Evolutionary conservation across 2,888 invertebrate genomes (phyloP).

Genomic region (Eudemis profundana): DNA sequence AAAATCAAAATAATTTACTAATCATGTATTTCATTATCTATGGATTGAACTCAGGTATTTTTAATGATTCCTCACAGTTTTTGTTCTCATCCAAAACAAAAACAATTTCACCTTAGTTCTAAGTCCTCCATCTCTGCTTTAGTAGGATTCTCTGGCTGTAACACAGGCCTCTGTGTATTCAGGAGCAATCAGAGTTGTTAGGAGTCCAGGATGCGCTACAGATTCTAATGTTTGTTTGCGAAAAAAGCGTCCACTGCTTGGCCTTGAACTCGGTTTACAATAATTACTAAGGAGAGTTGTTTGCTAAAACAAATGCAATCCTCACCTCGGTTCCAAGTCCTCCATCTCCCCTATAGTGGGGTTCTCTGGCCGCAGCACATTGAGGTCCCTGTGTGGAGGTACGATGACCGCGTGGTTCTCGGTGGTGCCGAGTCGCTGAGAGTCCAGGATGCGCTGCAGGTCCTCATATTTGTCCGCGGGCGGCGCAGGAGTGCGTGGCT

Average conservation of each 20-base stretch:
- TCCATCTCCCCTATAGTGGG: slow-evolving; percentile 90
- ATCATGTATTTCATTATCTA: too few relatives aligned
- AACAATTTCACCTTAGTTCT: slow-evolving; percentile 80
- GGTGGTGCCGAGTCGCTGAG: slow-evolving; percentile 79
- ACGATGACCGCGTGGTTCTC: slow-evolving; percentile 82
- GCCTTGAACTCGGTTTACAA: too few relatives aligned
- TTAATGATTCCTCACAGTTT: too few relatives aligned
- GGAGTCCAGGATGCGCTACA: slow-evolving; percentile 82
- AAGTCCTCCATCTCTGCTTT: slow-evolving; percentile 88
- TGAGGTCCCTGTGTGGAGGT: slow-evolving; percentile 82
- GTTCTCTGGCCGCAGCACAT: slow-evolving; percentile 84
- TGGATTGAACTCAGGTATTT: too few relatives aligned
- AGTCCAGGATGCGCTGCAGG: slow-evolving; percentile 82
- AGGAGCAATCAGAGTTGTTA: slow-evolving; percentile 80
- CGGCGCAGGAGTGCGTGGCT: slow-evolving; percentile 71
- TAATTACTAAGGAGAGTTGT: too few relatives aligned
- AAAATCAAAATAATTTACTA: too few relatives aligned
- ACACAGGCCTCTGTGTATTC: slow-evolving; percentile 82
- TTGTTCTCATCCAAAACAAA: too few relatives aligned
- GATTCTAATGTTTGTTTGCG: slow-evolving; percentile 87
- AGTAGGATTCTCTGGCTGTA: slow-evolving; percentile 87
- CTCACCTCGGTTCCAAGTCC: slow-evolving; percentile 85
- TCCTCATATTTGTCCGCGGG: slow-evolving; percentile 87
- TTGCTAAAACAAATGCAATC: too few relatives aligned
- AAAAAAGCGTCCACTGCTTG: too few relatives aligned